Percentiles rank a stretch among this genome's conserved stretches.
Evolutionary conservation across 37 sponge, comb jelly and placozoan species (phyloP).

Genomic region (Axinella damicornis): DNA sequence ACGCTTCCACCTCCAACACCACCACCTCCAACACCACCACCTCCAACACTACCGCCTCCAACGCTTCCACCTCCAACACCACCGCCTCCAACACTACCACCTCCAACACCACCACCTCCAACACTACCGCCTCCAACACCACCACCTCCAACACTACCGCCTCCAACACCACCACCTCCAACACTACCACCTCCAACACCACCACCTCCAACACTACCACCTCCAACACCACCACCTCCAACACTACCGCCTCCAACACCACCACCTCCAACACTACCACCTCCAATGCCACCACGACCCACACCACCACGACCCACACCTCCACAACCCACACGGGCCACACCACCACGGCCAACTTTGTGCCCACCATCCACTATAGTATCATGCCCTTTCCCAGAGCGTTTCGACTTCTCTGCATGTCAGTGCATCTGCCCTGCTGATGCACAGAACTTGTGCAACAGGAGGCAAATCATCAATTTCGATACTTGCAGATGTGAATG

Average conservation of each 20-base stretch:
- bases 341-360: too few species aligned
- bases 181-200: background rate
- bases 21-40: background rate
- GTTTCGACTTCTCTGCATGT: background rate
- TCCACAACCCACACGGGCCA: background rate
- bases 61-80: background rate
- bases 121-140: background rate
- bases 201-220: background rate
- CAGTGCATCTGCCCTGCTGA: background rate
- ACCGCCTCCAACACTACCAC: background rate
- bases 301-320: background rate
- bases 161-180: background rate
- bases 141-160: background rate
- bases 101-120: too few species aligned
- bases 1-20: background rate
- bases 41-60: background rate
- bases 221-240: too few species aligned
- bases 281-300: background rate
- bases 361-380: too few species aligned
- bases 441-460: background rate
- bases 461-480: background rate
- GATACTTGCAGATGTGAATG: constrained; percentile 24
- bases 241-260: too few species aligned
- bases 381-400: background rate
- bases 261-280: too few species aligned